Evolutionary conservation across 2,888 invertebrate genomes (phyloP).

Genomic region (Athalia circularis): DNA sequence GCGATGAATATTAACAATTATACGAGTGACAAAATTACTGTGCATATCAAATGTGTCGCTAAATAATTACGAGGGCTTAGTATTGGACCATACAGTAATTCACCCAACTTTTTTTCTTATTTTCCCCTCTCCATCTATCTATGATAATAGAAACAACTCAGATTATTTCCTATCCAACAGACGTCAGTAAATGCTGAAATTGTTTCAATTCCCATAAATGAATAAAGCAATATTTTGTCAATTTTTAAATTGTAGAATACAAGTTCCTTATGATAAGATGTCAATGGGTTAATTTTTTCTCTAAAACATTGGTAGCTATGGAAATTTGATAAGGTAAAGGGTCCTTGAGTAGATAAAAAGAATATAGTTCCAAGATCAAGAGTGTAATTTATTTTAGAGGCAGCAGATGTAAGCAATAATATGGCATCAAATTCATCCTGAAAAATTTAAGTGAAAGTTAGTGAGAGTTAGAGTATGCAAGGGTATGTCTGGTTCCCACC

Average conservation of each 20-base stretch:
- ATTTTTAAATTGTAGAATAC: too few species aligned
- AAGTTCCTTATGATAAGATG: too few species aligned
- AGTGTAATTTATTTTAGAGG: too few species aligned
- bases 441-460: slow-evolving; percentile 55
- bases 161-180: not conserved
- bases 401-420: not conserved
- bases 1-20: not conserved
- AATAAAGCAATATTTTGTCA: too few species aligned
- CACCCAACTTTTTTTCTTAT: too few species aligned
- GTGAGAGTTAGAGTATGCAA: slow-evolving; percentile 61
- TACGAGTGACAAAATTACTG: not conserved
- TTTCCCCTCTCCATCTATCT: slow-evolving; percentile 13
- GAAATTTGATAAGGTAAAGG: not conserved
- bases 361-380: too few species aligned
- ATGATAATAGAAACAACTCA: slow-evolving; percentile 13
- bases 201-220: too few species aligned
- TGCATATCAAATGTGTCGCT: too few species aligned
- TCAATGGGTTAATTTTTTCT: not conserved
- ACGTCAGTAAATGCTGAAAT: not conserved
- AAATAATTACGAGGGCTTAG: too few species aligned
- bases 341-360: too few species aligned
- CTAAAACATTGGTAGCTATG: not conserved
- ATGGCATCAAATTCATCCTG: slow-evolving; percentile 13
- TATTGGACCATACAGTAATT: too few species aligned
- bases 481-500: slow-evolving; percentile 69